Conservation (phyloP, 2,113 vertebrate genomes). For the Ardeotis arabs region DNA sequence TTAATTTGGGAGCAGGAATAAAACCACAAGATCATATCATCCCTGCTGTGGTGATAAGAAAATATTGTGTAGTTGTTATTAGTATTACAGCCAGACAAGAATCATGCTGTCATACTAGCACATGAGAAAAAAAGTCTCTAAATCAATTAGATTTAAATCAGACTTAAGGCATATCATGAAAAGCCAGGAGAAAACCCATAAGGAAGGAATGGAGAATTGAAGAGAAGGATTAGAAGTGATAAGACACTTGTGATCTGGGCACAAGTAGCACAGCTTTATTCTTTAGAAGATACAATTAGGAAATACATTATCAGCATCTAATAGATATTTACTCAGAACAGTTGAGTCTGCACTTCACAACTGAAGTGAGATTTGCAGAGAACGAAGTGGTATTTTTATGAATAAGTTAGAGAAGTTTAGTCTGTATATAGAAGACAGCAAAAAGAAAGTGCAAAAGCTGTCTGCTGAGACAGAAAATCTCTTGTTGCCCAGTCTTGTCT, state of each 20-base stretch:
- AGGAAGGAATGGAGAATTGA: background rate
- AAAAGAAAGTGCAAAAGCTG: background rate
- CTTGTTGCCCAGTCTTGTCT: background rate
- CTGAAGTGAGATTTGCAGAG: background rate
- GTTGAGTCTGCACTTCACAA: background rate
- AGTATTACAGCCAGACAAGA: background rate
- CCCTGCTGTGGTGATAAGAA: background rate
- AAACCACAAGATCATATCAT: background rate
- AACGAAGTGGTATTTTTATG: background rate
- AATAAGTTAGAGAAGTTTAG: background rate
- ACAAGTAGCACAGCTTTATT: background rate
- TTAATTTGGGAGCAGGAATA: background rate
- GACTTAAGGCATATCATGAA: background rate
- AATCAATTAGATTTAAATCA: background rate
- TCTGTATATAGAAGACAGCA: background rate
- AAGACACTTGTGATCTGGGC: background rate
- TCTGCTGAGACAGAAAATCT: background rate
- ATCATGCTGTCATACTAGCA: background rate
- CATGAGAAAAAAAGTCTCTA: background rate
- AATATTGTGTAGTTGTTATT: background rate
- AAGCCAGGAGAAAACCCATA: background rate
- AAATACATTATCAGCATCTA: background rate
- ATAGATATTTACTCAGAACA: constrained; percentile 3
- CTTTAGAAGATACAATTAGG: background rate
- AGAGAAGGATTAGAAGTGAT: background rate